Percentiles rank a stretch among this genome's conserved stretches.
Conservation (phyloP, 2,113 vertebrate species). For the Corvus cornix region DNA sequence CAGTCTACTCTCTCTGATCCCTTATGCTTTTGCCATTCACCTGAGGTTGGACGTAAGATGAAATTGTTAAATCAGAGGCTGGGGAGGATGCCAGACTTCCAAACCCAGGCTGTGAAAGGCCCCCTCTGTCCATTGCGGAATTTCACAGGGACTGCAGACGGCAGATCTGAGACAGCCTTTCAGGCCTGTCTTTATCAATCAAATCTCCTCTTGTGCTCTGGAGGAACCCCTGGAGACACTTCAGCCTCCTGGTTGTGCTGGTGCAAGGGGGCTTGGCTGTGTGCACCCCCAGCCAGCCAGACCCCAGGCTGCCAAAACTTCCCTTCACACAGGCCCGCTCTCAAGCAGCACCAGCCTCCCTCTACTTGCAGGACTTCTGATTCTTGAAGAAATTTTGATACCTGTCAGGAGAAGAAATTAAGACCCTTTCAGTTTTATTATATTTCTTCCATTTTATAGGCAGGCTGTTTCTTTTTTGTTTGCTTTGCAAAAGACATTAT, state of each 20-base stretch:
- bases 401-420: slow-evolving; percentile 10
- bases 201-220: not conserved
- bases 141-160: not conserved
- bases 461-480: not conserved
- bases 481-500: not conserved
- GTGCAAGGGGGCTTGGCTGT: rapidly evolving
- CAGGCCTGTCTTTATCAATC: slow-evolving; percentile 13
- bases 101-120: slow-evolving; percentile 13
- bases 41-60: not conserved
- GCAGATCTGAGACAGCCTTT: slow-evolving; percentile 23
- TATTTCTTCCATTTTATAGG: not conserved
- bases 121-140: slow-evolving; percentile 5
- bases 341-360: not conserved
- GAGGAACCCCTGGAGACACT: not conserved
- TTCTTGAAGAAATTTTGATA: not conserved
- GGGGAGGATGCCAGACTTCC: slow-evolving; percentile 18
- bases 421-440: not conserved
- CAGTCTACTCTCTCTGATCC: not conserved
- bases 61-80: slow-evolving; percentile 43
- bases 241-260: not conserved
- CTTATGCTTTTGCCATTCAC: slow-evolving; percentile 14
- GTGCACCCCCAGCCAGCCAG: not conserved
- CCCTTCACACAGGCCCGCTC: not conserved
- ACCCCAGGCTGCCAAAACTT: not conserved
- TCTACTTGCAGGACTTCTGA: not conserved